These are phyloP conservation scores for Tipula confusa DNA, from an alignment of 2,888 invertebrate species.

Conservation along the genomic window DNA sequence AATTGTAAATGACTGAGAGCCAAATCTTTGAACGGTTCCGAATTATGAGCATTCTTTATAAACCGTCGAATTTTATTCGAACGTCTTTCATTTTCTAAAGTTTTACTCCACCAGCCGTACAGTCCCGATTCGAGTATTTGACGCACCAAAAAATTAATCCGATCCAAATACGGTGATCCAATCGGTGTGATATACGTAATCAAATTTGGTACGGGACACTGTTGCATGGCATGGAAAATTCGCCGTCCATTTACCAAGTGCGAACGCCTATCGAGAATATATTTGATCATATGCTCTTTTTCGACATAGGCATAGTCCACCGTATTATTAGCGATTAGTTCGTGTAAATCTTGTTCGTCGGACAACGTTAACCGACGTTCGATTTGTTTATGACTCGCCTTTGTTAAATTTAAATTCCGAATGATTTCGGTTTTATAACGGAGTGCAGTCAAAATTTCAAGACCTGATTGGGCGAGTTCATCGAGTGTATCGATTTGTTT, in stretches of 20 bases:
- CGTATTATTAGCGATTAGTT: conserved; percentile 49
- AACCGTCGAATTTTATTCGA: neutral
- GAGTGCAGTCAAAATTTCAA: conserved; percentile 46
- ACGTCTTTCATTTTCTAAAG: conserved; percentile 43
- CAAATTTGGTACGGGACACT: conserved; percentile 56
- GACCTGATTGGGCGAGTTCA: conserved; percentile 41
- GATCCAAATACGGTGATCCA: conserved; percentile 56
- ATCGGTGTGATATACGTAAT: conserved; percentile 56
- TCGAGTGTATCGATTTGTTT: conserved; percentile 44
- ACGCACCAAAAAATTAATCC: conserved; percentile 51
- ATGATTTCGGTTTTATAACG: conserved; percentile 48
- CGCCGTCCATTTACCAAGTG: conserved; percentile 49
- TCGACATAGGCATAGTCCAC: conserved; percentile 52
- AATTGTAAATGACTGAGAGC: conserved; percentile 42
- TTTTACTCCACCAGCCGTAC: conserved; percentile 45
- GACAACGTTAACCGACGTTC: conserved; percentile 47
- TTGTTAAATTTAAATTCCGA: conserved; percentile 47
- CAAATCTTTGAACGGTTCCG: neutral
- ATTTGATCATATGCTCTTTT: conserved; percentile 49
- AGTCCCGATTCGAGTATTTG: conserved; percentile 54
- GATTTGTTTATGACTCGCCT: conserved; percentile 42
- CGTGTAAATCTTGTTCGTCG: conserved; percentile 48
- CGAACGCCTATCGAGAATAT: conserved; percentile 40
- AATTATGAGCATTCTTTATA: neutral
- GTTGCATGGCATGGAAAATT: conserved; percentile 51